A percentile compares a stretch with the other conserved stretches of the same genome.
phyloP scores from a whole-genome alignment of 1,140 invertebrate species.

The Bombus confusus region DNA sequence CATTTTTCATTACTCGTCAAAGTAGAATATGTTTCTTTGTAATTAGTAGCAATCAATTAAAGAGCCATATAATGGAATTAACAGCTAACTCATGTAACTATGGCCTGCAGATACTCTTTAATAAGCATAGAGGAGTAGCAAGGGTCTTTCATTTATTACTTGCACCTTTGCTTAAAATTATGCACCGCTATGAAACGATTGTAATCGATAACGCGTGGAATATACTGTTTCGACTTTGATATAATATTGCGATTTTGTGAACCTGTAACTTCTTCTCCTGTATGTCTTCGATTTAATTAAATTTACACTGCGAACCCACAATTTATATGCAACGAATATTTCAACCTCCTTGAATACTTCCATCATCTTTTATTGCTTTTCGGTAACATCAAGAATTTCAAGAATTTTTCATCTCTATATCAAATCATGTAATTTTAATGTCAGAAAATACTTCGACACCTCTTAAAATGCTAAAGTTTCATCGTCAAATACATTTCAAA shows the following conservation, averaged over 20 bases:
- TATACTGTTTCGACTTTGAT: neutral
- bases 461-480: no score
- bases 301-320: neutral
- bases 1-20: slow-evolving; percentile 24
- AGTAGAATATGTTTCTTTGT: slow-evolving; percentile 23
- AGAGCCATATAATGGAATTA: neutral
- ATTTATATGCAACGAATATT: neutral
- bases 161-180: slow-evolving; percentile 21
- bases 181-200: neutral
- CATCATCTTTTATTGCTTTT: neutral
- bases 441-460: no score
- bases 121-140: slow-evolving; percentile 18
- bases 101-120: slow-evolving; percentile 43
- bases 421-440: no score
- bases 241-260: neutral
- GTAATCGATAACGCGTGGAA: neutral
- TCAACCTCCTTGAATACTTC: neutral
- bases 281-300: neutral
- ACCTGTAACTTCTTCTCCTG: neutral
- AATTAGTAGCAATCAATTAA: slow-evolving; percentile 55
- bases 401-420: neutral
- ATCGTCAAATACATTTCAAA: no score
- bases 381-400: neutral
- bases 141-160: slow-evolving; percentile 46
- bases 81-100: slow-evolving; percentile 52